Evolutionary conservation across 64 coral and sea anemone genomes (phyloP).

Genomic region (Catalaphyllia jardinei): DNA sequence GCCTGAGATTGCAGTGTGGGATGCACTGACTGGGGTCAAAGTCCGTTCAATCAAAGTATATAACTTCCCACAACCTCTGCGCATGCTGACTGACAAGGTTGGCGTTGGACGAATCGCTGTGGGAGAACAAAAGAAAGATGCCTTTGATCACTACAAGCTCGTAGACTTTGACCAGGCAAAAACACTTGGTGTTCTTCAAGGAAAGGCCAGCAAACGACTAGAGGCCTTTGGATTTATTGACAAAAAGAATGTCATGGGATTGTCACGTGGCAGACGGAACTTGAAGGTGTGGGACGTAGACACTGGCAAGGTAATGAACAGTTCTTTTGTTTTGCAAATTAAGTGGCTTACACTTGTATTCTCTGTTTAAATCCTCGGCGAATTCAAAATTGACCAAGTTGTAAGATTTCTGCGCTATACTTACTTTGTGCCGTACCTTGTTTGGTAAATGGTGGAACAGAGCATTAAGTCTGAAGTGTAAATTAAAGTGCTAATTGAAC

Average conservation of each 20-base stretch:
- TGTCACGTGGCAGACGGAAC: constrained; percentile 55
- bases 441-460: too few species aligned
- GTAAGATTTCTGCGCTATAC: too few species aligned
- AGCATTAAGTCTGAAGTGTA: too few species aligned
- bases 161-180: constrained; percentile 71
- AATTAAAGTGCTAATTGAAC: too few species aligned
- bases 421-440: neutral
- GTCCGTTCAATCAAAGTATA: constrained; percentile 29
- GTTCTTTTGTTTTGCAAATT: neutral
- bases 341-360: too few species aligned
- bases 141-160: constrained; percentile 69
- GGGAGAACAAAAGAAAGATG: constrained; percentile 49
- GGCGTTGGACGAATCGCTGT: constrained; percentile 40
- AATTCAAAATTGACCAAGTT: too few species aligned
- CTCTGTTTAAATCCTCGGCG: too few species aligned
- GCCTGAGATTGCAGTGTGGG: constrained; percentile 51
- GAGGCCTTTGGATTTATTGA: constrained; percentile 86
- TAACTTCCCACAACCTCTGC: constrained; percentile 23
- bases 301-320: constrained; percentile 55
- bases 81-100: constrained; percentile 28
- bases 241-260: constrained; percentile 58
- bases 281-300: constrained; percentile 83
- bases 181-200: constrained; percentile 60
- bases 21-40: constrained; percentile 32
- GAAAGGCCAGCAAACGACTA: constrained; percentile 90